A percentile compares a stretch with the other conserved stretches of the same genome.
Conservation (phyloP, 2,113 vertebrate species). For the Equus przewalskii region DNA sequence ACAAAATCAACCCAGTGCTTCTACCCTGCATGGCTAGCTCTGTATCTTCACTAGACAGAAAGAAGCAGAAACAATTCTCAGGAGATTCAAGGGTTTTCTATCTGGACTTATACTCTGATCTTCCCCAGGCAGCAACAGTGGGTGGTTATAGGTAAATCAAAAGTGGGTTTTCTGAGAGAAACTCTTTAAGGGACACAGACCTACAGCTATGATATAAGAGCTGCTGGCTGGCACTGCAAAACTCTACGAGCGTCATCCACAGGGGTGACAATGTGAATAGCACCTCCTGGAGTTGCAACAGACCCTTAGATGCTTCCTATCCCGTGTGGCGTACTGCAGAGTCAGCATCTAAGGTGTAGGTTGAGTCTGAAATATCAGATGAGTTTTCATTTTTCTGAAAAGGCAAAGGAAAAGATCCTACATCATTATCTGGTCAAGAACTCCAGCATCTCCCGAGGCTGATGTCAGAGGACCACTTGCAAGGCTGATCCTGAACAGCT, state of each 20-base stretch:
- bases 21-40: not conserved
- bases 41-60: not conserved
- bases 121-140: accelerated
- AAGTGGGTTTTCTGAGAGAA: not conserved
- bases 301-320: not conserved
- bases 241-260: not conserved
- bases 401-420: not conserved
- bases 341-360: not conserved
- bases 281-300: accelerated
- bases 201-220: not conserved
- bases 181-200: not conserved
- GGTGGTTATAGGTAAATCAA: not conserved
- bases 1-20: not conserved
- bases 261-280: accelerated
- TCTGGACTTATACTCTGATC: accelerated
- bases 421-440: not conserved
- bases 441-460: not conserved
- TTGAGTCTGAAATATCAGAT: not conserved
- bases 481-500: not conserved
- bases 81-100: not conserved
- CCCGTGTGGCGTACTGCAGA: too few species aligned
- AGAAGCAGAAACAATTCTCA: not conserved
- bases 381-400: not conserved
- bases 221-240: too few species aligned
- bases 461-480: too few species aligned